Evolutionary conservation across 2,113 vertebrate genomes (phyloP).

Genomic region (Atlantisia rogersi): DNA sequence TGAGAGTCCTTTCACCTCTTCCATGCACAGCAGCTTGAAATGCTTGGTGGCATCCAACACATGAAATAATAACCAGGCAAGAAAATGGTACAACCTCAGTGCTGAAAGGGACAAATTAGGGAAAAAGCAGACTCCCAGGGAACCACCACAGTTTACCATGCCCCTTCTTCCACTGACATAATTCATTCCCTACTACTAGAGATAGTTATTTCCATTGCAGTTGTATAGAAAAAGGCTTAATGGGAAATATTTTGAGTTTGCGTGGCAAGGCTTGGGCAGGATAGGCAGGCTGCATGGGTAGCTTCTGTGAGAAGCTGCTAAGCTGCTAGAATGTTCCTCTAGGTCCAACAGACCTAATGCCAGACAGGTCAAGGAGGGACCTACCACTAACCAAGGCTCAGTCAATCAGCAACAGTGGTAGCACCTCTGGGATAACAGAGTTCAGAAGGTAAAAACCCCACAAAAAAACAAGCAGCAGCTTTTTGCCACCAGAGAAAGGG

Average conservation of each 20-base stretch:
- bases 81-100: not conserved
- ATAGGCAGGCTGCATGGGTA: too few relatives aligned
- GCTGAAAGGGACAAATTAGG: not conserved
- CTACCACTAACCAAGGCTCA: too few relatives aligned
- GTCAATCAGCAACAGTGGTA: too few relatives aligned
- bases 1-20: not conserved
- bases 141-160: not conserved
- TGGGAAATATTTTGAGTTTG: not conserved
- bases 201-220: not conserved
- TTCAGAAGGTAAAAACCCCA: too few relatives aligned
- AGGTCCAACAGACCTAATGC: too few relatives aligned
- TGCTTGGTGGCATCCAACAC: not conserved
- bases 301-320: too few relatives aligned
- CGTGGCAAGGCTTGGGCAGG: too few relatives aligned
- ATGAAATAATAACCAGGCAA: not conserved
- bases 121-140: not conserved
- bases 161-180: not conserved
- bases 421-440: too few relatives aligned
- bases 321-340: too few relatives aligned
- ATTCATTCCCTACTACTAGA: not conserved
- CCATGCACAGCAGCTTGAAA: not conserved
- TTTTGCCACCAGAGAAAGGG: too few relatives aligned
- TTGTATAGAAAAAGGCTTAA: not conserved
- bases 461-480: too few relatives aligned
- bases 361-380: too few relatives aligned